Evolutionary conservation across 1,140 invertebrate species (phyloP), one percentile per base, ranked within the genome.

Genomic region (Delia radicum): DNA sequence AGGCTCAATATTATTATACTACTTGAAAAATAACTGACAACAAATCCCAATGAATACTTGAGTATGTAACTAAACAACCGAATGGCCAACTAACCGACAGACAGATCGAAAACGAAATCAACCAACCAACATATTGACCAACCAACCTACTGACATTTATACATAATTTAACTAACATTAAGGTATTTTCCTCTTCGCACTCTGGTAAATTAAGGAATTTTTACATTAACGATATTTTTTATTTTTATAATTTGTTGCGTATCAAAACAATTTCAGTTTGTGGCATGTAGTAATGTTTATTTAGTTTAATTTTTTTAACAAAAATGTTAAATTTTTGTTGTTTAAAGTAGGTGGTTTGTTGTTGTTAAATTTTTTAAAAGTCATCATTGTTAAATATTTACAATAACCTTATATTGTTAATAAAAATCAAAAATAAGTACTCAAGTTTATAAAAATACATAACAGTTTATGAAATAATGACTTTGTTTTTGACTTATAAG

Each of bases 121-220:
- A 55, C n/a, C n/a, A 18, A 55, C 21, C 18, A 55, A 55, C 48
- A 10, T n/a, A 42, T 2, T 21, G 21, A 55, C n/a, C 48, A 55
- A 55, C 48, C 18, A 21, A 55, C 48, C 48, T 55, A 55, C 48
- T 55, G 48, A 55, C 48, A 55, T 55, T 55, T 55, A 55, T 55
- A 55, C 48, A 55, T 55, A 55, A 55, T 55, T 55, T 55, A 55
- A 55, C 48, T 55, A 55, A 55, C 48, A 55, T 55, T 55, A 55
- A 55, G 48, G 48, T 29, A 67, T 67, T 33, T 67, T 67, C 63
- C 31, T 33, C 27, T 67, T 67, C 63, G 63, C 63, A 67, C 63
- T 67, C 63, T 67, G 27, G 63, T 18, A 67, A 67, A 67, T 67
- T 67, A 33, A 67, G 63, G 63, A 67, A 67, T 67, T 67, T 67